Evolutionary conservation across 2,888 invertebrate species (phyloP), one percentile per base, ranked within the genome.

Genomic region (Drosophila picticornis): DNA sequence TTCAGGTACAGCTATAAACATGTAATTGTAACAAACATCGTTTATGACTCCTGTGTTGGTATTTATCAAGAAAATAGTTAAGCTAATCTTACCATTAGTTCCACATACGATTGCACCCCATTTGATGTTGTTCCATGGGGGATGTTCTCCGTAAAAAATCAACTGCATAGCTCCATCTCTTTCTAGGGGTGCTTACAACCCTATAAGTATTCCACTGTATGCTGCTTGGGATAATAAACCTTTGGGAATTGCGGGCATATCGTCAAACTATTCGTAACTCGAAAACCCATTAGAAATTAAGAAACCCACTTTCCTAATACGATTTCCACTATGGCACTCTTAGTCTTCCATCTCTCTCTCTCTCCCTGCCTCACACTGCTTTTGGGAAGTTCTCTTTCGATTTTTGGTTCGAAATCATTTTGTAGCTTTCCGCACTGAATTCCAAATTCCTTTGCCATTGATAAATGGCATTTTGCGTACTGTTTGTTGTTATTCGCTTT

Each of bases 381-480:
- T 36, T 52, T 31, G 11, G 50, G 13, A 22, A 3, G 11, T 16
- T 27, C 19, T 19, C 10, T 46, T 38, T 52, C 13, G 25, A 22
- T 64, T 57, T 38, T 32, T 36, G 25, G 48, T 51, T 70, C 68
- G 48, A 65, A 61, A 59, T 61, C 65, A 57, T 77, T 83, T 72
- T 69, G 72, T 73, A 57, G 80, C 82, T 82, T 86, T 88, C 77
- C 82, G 67, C 84, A 75, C 77, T 72, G 63, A 82, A 72, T 68
- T 70, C 68, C 69, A 48, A 78, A 88, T 84, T 90, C 81, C 88
- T 81, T 78, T 83, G 75, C 72, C 75, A 81, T 90, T 87, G 87
- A 90, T 81, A 88, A 88, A 88, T 90, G 81, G 86, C 65, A 55
- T 88, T 88, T 78, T 72, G 64, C 74, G 75, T 63, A 70, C 66